Conservation (phyloP, 2,797 vertebrate species). For the Sebastes goodei region DNA sequence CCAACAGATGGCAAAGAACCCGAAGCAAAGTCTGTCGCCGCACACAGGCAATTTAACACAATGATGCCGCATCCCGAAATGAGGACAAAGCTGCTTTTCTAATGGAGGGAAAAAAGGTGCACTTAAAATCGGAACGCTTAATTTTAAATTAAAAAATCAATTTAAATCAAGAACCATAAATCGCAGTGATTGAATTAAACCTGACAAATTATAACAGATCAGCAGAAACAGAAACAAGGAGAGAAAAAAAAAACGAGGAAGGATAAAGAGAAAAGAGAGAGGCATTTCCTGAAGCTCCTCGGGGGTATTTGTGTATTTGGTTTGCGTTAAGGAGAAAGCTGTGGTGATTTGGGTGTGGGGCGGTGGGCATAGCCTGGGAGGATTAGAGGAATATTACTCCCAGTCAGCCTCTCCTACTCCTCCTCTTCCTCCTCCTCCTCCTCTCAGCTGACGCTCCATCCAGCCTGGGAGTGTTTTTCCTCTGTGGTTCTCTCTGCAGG, state of each 20-base stretch:
- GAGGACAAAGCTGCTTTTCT: slow-evolving; percentile 32
- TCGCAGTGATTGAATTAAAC: slow-evolving; percentile 18
- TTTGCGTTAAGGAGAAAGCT: slow-evolving; percentile 79
- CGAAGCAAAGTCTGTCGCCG: slow-evolving; percentile 52
- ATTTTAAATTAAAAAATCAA: slow-evolving; percentile 3
- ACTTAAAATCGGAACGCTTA: neutral
- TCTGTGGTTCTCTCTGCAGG: slow-evolving; percentile 80
- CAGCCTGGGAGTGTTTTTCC: slow-evolving; percentile 74
- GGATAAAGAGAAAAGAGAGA: neutral
- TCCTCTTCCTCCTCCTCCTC: slow-evolving; percentile 4
- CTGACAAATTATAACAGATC: slow-evolving; percentile 12
- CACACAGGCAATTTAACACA: slow-evolving; percentile 53
- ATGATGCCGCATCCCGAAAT: neutral
- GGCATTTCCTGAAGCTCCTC: slow-evolving; percentile 41
- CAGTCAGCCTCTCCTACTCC: slow-evolving; percentile 14
- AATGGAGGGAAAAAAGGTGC: neutral
- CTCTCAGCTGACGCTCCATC: slow-evolving; percentile 41
- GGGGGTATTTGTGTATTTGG: slow-evolving; percentile 75
- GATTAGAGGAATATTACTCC: slow-evolving; percentile 84
- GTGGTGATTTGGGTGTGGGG: slow-evolving; percentile 51
- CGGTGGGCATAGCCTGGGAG: slow-evolving; percentile 77
- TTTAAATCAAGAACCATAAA: slow-evolving; percentile 18
- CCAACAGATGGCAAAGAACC: slow-evolving; percentile 67
- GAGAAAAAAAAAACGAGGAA: neutral
- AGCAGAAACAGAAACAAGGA: neutral